Base-by-base conservation (phyloP, 2,888 invertebrate genomes). In the Catocala fraxini region DNA sequence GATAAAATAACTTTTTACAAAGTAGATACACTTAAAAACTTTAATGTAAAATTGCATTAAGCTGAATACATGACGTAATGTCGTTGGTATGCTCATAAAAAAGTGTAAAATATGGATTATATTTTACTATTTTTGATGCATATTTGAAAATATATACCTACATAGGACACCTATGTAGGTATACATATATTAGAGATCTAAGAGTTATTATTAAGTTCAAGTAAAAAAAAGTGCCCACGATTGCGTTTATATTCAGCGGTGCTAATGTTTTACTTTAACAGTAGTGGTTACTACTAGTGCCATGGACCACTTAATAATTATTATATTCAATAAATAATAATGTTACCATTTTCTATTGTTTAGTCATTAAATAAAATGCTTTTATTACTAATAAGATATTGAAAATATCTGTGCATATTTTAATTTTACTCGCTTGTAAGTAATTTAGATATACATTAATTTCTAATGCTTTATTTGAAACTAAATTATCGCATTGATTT, bases 271-370 rank as follows among this genome's bases (percentile, higher is more conserved):
- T 56, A 42, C 60, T 9, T 55, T 48, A 56, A 35, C 51, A 56
- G n/a, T 72, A 65, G 56, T 77, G 79, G 78, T 78, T 70, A 74
- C 69, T 70, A 57, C 51, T 51, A 79, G 84, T 84, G 85, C 85
- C 84, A 85, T 84, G 63, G 52, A 73, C 66, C 66, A 74, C 62
- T n/a, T 41, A 51, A 51, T 55, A 59, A 25, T 43, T 7, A 34
- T 60, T 52, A 59, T 70, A 73, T 66, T 68, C 64, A 64, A 56
- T 80, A 77, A 25, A 34, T 35, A 52, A 62, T 58, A 57, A 80
- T 73, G 84, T 85, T 85, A 85, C 84, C 84, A 85, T 79, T 76
- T 69, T 68, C 60, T 63, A 56, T 72, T 63, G 67, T 71, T 70
- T 73, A 70, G 73, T 71, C 63, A 75, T 68, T 68, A 71, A 63